These are phyloP conservation scores for Tauraco erythrolophus DNA, from an alignment of 2,113 vertebrate genomes.

Conservation along the genomic window DNA sequence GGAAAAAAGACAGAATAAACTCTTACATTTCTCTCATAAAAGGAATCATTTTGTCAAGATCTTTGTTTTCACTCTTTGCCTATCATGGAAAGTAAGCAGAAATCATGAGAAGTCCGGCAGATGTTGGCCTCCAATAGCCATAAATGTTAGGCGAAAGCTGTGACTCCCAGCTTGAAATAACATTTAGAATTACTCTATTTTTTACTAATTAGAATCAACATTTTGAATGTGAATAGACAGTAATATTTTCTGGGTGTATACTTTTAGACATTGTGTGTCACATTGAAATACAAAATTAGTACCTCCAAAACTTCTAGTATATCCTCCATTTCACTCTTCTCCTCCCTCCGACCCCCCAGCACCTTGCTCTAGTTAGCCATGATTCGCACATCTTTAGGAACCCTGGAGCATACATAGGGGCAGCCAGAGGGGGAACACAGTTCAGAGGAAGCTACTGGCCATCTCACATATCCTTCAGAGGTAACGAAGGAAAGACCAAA, in stretches of 20 bases:
- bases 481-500: not conserved
- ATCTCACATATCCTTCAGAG: not conserved
- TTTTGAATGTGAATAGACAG: not conserved
- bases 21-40: not conserved
- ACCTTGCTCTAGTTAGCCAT: not conserved
- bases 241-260: not conserved
- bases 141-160: not conserved
- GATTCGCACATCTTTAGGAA: not conserved
- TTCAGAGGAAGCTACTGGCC: not conserved
- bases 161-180: not conserved
- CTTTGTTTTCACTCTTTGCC: not conserved
- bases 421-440: not conserved
- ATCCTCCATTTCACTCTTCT: not conserved
- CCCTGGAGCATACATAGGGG: not conserved
- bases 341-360: not conserved
- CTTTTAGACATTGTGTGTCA: not conserved
- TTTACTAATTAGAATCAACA: not conserved
- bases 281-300: not conserved
- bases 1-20: not conserved
- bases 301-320: not conserved
- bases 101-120: not conserved
- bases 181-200: not conserved
- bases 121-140: not conserved
- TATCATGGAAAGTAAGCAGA: not conserved
- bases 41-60: not conserved